phyloP scores from a whole-genome alignment of 2,888 invertebrate genomes.

The Psylliodes chrysocephalus region DNA sequence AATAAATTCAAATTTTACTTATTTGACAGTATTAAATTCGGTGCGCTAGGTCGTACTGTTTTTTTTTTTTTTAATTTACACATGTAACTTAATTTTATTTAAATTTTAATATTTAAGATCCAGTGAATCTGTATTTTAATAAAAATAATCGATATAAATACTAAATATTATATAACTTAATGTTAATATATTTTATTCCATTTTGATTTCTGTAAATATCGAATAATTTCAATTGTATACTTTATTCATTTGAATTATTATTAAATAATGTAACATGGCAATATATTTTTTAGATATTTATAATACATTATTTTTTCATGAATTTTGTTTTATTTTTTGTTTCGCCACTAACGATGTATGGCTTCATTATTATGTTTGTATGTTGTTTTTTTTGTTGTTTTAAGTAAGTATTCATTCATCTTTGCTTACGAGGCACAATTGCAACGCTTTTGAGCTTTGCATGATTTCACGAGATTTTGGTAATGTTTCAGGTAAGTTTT shows the following conservation, averaged over 20 bases:
- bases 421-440: slow-evolving; percentile 1
- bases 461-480: slow-evolving; percentile 2
- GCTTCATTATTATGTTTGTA: too few species aligned
- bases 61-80: not conserved
- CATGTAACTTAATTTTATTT: not conserved
- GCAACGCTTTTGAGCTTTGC: slow-evolving; percentile 19
- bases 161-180: not conserved
- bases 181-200: slow-evolving; percentile 1
- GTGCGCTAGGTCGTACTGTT: not conserved
- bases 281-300: slow-evolving; percentile 37
- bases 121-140: slow-evolving; percentile 9
- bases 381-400: slow-evolving; percentile 28
- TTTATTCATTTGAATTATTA: slow-evolving; percentile 32
- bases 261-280: slow-evolving; percentile 30
- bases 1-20: not conserved
- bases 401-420: slow-evolving; percentile 18
- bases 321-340: slow-evolving; percentile 40
- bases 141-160: not conserved
- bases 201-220: slow-evolving; percentile 11
- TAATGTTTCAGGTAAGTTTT: slow-evolving; percentile 63
- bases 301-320: slow-evolving; percentile 38
- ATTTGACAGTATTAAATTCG: not conserved
- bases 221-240: slow-evolving; percentile 26
- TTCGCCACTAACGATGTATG: slow-evolving; percentile 28
- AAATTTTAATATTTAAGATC: slow-evolving; percentile 7